A percentile compares a stretch with the other conserved stretches of the same genome.
These are phyloP conservation scores for Leptogaster cylindrica DNA, from an alignment of 2,888 invertebrate species.

Conservation along the genomic window DNA sequence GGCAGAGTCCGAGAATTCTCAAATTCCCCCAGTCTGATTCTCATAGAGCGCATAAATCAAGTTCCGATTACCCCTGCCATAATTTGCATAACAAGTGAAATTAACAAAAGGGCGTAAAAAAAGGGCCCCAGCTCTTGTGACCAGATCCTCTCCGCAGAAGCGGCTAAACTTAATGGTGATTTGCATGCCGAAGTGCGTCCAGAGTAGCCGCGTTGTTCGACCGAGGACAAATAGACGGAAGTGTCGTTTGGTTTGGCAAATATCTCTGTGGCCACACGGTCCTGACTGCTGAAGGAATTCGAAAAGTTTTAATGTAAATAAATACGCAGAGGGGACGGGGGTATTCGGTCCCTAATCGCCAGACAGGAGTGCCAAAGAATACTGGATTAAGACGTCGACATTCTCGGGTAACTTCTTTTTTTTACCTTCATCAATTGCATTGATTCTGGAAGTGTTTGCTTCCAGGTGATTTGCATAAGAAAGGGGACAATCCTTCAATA, in stretches of 20 bases:
- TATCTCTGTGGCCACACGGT: conserved; percentile 45
- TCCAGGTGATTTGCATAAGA: conserved; percentile 45
- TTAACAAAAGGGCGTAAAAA: conserved; percentile 32
- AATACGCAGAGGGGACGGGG: neutral
- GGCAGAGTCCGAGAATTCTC: too few relatives aligned
- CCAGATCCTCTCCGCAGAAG: conserved; percentile 23
- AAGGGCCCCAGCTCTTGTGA: conserved; percentile 7
- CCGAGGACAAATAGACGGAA: conserved; percentile 40
- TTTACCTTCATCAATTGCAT: neutral
- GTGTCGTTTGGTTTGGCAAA: conserved; percentile 45
- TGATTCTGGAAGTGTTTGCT: conserved; percentile 36
- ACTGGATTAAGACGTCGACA: conserved; percentile 37
- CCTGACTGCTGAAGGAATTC: conserved; percentile 20
- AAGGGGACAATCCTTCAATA: conserved; percentile 43
- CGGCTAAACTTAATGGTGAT: conserved; percentile 24
- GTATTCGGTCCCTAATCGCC: neutral
- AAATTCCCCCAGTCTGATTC: conserved; percentile 1
- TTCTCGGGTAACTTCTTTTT: neutral
- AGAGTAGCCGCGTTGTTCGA: neutral
- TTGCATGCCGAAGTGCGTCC: conserved; percentile 43
- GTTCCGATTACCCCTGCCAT: neutral
- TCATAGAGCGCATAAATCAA: conserved; percentile 33
- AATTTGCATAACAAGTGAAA: conserved; percentile 40
- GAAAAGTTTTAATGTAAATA: neutral
- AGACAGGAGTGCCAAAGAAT: neutral